Base-by-base conservation (phyloP, 2,113 vertebrate genomes). In the Noturus placidus region DNA sequence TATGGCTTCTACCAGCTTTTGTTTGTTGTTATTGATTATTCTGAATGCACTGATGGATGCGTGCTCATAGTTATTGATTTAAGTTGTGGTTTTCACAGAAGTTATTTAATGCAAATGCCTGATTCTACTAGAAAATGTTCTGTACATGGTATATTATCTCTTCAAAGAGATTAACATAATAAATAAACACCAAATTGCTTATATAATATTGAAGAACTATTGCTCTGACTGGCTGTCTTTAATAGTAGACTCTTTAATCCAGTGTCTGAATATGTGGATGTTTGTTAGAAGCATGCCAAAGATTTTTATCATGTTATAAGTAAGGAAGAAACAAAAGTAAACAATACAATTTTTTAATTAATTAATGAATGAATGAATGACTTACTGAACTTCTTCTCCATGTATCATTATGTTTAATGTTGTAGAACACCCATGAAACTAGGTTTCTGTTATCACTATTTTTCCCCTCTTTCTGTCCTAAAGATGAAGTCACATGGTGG, bases 1-100 rank as follows among this genome's bases (percentile, higher is more conserved):
- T 54, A 77, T 54, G 57, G 82, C 46, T 83, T 69, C 72, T 79
- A 27, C 74, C 42, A 30, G 87, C 72, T 79, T 88, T 65, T 79
- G 82, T 88, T 88, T 84, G 70, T 52, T 77, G 82, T 84, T 69
- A 88, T 84, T 79, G 87, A 88, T 88, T 69, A 14, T 69, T 67
- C 82, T 30, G 59, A 83, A 88, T 54, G 74, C 72, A 46, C 50
- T 84, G 82, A 88, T 88, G 82, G 87, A 84, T 52, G 76, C 50
- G 27, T 79, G 57, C 72, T 63, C 74, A 57, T 61, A 57, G 72
- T 6, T 88, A 88, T 88, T 46, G 82, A 84, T 54, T 84, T 22
- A 46, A n/a, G 25, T n/a, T 77, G 61, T 57, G 27, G 70, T 69
- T 88, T 87, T 79, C 6, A 14, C 63, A 0, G 17, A 77, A 57